Percentiles rank a stretch among this genome's conserved stretches.
phyloP scores from a whole-genome alignment of 2,113 vertebrate genomes.

The Phrynosoma platyrhinos region DNA sequence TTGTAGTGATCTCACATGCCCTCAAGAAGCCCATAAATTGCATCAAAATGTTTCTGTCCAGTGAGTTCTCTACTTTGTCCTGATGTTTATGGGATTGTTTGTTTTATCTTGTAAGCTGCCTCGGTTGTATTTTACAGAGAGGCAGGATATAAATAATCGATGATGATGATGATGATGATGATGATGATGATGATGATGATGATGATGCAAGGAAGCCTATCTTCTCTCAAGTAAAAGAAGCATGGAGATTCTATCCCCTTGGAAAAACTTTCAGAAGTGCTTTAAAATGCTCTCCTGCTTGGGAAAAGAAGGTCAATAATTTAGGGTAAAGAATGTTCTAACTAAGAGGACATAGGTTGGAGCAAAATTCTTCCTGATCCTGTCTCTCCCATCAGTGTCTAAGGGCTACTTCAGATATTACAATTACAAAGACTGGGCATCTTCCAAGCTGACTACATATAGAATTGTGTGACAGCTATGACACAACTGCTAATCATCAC shows the following conservation, averaged over 20 bases:
- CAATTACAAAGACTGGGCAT: background rate
- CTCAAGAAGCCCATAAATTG: background rate
- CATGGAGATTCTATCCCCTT: background rate
- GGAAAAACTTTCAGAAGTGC: too few relatives aligned
- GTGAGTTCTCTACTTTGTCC: background rate
- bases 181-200: background rate
- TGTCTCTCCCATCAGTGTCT: too few relatives aligned
- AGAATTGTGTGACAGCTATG: background rate
- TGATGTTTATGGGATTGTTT: background rate
- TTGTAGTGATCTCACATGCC: background rate
- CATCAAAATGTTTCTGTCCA: background rate
- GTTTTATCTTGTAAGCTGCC: too few relatives aligned
- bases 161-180: too few relatives aligned
- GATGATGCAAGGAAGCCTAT: background rate
- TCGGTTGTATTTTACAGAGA: too few relatives aligned
- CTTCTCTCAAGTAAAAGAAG: background rate
- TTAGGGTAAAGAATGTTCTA: background rate
- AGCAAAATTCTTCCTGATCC: background rate
- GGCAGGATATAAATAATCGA: too few relatives aligned
- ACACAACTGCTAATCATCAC: background rate
- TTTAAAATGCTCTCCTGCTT: background rate
- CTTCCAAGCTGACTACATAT: background rate
- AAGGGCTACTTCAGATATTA: background rate
- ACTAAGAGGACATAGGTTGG: background rate
- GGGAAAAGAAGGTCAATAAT: too few relatives aligned